Base-by-base conservation (phyloP, 2,888 invertebrate genomes). In the Thecophora atra region DNA sequence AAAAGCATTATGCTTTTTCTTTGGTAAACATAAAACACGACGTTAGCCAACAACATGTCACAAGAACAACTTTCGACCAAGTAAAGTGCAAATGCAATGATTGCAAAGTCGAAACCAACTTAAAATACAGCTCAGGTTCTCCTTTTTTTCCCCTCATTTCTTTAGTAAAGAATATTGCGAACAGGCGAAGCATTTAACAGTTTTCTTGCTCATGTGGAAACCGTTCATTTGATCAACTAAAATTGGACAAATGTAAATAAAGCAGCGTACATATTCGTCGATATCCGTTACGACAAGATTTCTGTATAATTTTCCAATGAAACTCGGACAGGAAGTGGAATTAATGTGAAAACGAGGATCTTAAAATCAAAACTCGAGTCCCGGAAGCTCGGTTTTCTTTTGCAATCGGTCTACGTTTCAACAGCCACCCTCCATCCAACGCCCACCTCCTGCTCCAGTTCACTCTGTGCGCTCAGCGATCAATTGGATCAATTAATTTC, bases 401-500 rank as follows among this genome's bases (percentile, higher is more conserved):
- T 13, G 7, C 13, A 6, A n/a, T n/a, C 5, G 24, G 24, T 13
- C 26, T 24, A 24, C 56, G 0, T 21, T 56, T 26, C 13, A n/a
- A 17, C n/a, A 3, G 47, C 13, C 47, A n/a, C 47, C 47, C 47
- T 47, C 5, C 2, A 47, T 47, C n/a, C 47, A n/a, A 4, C 47
- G 13, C n/a, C 47, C 54, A 21, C 54, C n/a, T 30, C 2, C 0
- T 1, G 8, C 24, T 17, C 58, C 28, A 13, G 6, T 28, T 28
- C 58, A 58, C 24, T 17, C 21, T 58, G 6, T 17, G 8, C 62
- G 37, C n/a, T 30, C 79, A 78, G 79, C 78, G 80, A 81, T 80
- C 80, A 81, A 82, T 80, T 81, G 79, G 77, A 74, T 78, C 81
- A 80, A 82, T 80, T 82, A 82, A 82, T 79, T 81, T 77, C 77